Percentiles rank a stretch among this genome's conserved stretches.
phyloP scores from a whole-genome alignment of 2,888 invertebrate genomes.

The Strigamia transsilvanica region DNA sequence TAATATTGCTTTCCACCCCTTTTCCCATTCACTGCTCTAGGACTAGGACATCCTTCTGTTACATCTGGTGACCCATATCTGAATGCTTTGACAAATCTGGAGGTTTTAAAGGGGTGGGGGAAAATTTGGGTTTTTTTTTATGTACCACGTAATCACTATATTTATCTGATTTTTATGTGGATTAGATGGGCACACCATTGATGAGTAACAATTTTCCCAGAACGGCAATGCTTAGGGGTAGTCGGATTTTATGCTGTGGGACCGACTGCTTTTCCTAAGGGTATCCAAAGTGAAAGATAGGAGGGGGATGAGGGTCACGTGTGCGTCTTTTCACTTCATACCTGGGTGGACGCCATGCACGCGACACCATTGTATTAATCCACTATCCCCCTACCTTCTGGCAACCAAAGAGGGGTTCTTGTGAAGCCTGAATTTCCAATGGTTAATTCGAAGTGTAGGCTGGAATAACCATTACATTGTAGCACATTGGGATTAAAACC shows the following conservation, averaged over 20 bases:
- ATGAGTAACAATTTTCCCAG: neutral
- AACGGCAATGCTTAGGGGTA: neutral
- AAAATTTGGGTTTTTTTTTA: neutral
- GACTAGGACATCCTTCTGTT: neutral
- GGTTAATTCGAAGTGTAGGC: neutral
- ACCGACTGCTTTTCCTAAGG: neutral
- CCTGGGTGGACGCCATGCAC: conserved; percentile 37
- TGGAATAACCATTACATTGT: neutral
- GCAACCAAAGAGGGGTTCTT: neutral
- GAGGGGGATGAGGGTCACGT: conserved; percentile 36
- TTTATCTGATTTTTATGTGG: conserved; percentile 47
- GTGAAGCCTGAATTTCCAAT: neutral
- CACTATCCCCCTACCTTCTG: conserved; percentile 29
- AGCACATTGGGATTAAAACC: neutral
- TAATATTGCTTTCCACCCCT: conserved; percentile 1
- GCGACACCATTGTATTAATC: conserved; percentile 27
- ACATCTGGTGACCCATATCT: conserved; percentile 36
- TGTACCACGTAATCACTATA: neutral
- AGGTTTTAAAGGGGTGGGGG: neutral
- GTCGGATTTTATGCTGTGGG: conserved; percentile 24
- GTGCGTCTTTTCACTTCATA: conserved; percentile 44
- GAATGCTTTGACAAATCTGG: conserved; percentile 12
- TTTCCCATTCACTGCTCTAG: neutral
- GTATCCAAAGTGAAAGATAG: conserved; percentile 1
- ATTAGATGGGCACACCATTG: conserved; percentile 13